Conservation (phyloP, 1,140 invertebrate genomes). For the Drosophila nasuta region DNA sequence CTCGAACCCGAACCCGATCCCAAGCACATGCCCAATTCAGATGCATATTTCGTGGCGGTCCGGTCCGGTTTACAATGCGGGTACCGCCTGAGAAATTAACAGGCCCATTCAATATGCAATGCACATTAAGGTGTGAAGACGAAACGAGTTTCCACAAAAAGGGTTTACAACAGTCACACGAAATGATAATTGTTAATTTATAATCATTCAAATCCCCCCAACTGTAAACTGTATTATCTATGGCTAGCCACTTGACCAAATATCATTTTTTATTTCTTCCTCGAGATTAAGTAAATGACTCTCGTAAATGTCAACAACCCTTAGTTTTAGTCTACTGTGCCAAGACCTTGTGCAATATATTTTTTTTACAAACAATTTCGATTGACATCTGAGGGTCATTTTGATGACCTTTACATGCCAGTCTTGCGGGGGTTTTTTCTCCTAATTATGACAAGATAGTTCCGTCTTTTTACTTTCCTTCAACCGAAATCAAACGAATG, state of each 20-base stretch:
- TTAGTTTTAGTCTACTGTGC: conserved; percentile 14
- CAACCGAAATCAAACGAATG: neutral
- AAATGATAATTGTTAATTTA: conserved; percentile 18
- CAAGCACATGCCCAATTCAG: neutral
- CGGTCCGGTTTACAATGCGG: conserved; percentile 70
- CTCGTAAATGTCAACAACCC: conserved; percentile 50
- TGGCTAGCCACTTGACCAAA: neutral
- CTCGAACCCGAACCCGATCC: neutral
- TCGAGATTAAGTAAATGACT: neutral
- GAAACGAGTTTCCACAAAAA: conserved; percentile 59
- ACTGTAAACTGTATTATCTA: neutral
- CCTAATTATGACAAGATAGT: conserved; percentile 44
- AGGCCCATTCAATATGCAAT: conserved; percentile 57
- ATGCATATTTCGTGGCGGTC: conserved; percentile 44
- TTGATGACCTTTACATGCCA: conserved; percentile 53
- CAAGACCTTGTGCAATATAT: conserved; percentile 33
- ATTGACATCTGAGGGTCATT: conserved; percentile 41
- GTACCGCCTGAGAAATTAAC: conserved; percentile 61
- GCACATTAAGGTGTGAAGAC: conserved; percentile 45
- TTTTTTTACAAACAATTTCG: conserved; percentile 22
- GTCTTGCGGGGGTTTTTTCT: conserved; percentile 30
- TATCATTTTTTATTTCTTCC: neutral
- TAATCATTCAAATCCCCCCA: conserved; percentile 2
- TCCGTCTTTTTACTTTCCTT: conserved; percentile 42
- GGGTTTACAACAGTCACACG: conserved; percentile 13